Base-by-base conservation (phyloP, 1,140 invertebrate genomes). In the Drosophila yakuba region DNA sequence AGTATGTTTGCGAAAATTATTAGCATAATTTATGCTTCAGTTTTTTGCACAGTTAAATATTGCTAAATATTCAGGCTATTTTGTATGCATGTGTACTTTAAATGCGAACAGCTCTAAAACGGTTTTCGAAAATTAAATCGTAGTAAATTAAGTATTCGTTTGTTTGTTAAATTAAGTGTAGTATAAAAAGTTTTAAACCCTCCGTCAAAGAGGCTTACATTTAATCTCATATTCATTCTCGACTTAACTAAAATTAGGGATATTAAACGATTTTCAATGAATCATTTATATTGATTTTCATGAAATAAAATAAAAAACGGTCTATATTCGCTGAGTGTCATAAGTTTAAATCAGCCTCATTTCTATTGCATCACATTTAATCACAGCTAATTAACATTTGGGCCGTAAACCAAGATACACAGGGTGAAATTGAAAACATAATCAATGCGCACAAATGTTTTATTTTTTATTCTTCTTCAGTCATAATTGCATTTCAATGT, bases 361-460 rank as follows among this genome's bases (percentile, higher is more conserved):
- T 78, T 74, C 55, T 52, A 64, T 63, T 57, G 36, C 52, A 77
- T 74, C 15, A 47, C 69, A 59, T 74, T 85, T 62, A 80, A 80
- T 84, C 58, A 73, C 10, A 43, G 35, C 28, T 66, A 78, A 85
- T 85, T 67, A 71, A 52, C 64, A 74, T 72, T 64, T 51, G 15
- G 38, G 43, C 38, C 58, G n/a, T 66, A 56, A 50, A 39, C 39
- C n/a, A 43, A 44, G 25, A 25, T 38, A 14, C 15, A 25, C 32
- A 10, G 17, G n/a, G n/a, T 39, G 17, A 4, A 39, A 23, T 66
- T 72, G 63, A 56, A 44, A 39, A 50, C 44, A 64, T 47, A 39
- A 55, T 44, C 57, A 68, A 68, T 76, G n/a, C 8, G 7, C 25
- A 68, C 51, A 50, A 55, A 68, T 84, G 66, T 51, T 61, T 23